A percentile compares a stretch with the other conserved stretches of the same genome.
phyloP scores from a whole-genome alignment of 2,888 invertebrate genomes.

The Drosophila aldrichi region DNA sequence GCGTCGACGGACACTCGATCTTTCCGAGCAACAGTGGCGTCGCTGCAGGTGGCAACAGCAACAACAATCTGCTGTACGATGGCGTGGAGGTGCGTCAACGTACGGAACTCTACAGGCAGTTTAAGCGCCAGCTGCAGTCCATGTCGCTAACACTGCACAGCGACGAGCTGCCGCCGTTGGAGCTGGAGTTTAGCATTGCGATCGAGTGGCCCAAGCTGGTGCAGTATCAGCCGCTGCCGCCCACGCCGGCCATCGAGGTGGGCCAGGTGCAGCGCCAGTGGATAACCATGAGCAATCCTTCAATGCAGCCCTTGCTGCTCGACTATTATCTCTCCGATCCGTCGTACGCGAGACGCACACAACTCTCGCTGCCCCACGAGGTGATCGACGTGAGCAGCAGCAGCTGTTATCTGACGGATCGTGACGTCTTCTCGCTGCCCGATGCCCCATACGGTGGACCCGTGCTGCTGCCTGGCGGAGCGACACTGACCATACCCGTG shows the following conservation, averaged over 20 bases:
- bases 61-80: slow-evolving; percentile 81
- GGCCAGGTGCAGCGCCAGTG: slow-evolving; percentile 80
- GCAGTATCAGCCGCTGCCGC: slow-evolving; percentile 70
- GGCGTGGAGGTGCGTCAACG: slow-evolving; percentile 82
- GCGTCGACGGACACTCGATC: slow-evolving; percentile 43
- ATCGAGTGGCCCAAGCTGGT: slow-evolving; percentile 85
- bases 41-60: slow-evolving; percentile 22
- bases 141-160: slow-evolving; percentile 83
- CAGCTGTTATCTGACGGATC: slow-evolving; percentile 83
- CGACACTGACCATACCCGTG: slow-evolving; percentile 77
- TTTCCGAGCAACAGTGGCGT: slow-evolving; percentile 40
- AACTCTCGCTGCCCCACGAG: slow-evolving; percentile 82
- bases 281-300: slow-evolving; percentile 83
- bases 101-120: slow-evolving; percentile 82
- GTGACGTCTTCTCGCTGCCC: slow-evolving; percentile 81
- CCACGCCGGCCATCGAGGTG: slow-evolving; percentile 82
- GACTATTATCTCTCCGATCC: slow-evolving; percentile 83
- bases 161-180: slow-evolving; percentile 81
- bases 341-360: slow-evolving; percentile 74
- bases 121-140: slow-evolving; percentile 81
- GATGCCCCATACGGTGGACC: slow-evolving; percentile 54
- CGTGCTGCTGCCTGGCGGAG: slow-evolving; percentile 73
- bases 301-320: slow-evolving; percentile 78
- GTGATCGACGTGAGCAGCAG: slow-evolving; percentile 82
- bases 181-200: slow-evolving; percentile 83